Percentiles rank a stretch among this genome's conserved stretches.
Evolutionary conservation across 1,140 invertebrate species (phyloP).

Genomic region (Batillaria attramentaria): DNA sequence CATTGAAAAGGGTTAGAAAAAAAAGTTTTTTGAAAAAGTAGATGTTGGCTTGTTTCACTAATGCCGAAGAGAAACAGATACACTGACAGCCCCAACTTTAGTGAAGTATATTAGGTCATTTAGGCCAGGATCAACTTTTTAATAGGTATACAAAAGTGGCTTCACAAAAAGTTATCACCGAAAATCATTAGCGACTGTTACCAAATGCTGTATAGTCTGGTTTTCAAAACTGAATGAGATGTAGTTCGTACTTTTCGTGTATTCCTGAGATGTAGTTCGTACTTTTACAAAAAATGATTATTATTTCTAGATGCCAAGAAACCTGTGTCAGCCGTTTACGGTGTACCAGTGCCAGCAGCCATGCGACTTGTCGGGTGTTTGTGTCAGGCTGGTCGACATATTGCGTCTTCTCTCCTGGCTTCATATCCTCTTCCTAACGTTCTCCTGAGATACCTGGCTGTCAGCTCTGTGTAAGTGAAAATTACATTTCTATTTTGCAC

Average conservation of each 20-base stretch:
- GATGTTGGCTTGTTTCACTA: too few relatives aligned
- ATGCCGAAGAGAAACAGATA: too few relatives aligned
- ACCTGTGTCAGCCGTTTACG: constrained; percentile 57
- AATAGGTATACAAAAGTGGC: too few relatives aligned
- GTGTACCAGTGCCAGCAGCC: constrained; percentile 64
- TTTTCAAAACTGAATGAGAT: background rate
- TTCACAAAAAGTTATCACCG: too few relatives aligned
- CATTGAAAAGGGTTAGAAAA: too few relatives aligned
- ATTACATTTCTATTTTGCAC: background rate
- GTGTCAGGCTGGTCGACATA: constrained; percentile 64
- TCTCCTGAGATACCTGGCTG: constrained; percentile 27
- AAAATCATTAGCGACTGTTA: background rate
- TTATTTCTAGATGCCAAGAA: constrained; percentile 27
- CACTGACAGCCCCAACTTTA: too few relatives aligned
- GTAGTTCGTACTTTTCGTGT: background rate
- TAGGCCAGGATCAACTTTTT: too few relatives aligned
- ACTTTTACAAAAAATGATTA: background rate
- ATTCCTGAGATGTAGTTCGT: background rate
- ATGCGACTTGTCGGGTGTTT: constrained; percentile 70
- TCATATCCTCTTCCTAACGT: constrained; percentile 18
- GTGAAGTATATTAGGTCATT: too few relatives aligned
- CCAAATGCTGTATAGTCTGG: background rate
- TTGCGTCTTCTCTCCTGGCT: constrained; percentile 55
- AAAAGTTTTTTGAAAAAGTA: too few relatives aligned
- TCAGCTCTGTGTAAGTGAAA: constrained; percentile 13